Conservation (phyloP, 2,888 invertebrate genomes). For the Phengaris arion region DNA sequence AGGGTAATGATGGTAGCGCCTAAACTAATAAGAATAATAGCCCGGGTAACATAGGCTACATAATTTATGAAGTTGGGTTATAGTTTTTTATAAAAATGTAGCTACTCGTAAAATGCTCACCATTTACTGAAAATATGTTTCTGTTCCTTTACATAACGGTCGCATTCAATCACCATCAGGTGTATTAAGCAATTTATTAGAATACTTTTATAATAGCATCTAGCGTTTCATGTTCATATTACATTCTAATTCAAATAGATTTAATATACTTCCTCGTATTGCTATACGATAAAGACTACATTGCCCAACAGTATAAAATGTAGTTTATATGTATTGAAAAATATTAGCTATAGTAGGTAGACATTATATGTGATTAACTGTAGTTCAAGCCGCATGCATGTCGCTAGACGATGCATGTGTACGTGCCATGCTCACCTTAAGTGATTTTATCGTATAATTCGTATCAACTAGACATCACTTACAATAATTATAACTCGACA, state of each 20-base stretch:
- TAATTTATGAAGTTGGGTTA: no score
- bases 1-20: no score
- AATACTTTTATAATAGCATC: background rate
- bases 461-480: background rate
- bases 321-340: constrained; percentile 3
- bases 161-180: no score
- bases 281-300: background rate
- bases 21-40: no score
- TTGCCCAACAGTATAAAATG: background rate
- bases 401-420: background rate
- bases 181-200: no score
- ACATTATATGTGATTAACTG: background rate
- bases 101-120: no score
- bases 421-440: background rate
- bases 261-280: background rate
- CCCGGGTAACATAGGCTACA: no score
- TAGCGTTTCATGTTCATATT: background rate
- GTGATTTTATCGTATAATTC: background rate
- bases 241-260: background rate
- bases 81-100: no score
- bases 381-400: background rate
- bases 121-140: background rate
- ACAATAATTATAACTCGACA: background rate
- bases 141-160: no score
- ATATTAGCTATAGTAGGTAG: background rate